These are phyloP conservation scores for Drosophila mercatorum DNA, from an alignment of 2,888 invertebrate species.

Conservation along the genomic window DNA sequence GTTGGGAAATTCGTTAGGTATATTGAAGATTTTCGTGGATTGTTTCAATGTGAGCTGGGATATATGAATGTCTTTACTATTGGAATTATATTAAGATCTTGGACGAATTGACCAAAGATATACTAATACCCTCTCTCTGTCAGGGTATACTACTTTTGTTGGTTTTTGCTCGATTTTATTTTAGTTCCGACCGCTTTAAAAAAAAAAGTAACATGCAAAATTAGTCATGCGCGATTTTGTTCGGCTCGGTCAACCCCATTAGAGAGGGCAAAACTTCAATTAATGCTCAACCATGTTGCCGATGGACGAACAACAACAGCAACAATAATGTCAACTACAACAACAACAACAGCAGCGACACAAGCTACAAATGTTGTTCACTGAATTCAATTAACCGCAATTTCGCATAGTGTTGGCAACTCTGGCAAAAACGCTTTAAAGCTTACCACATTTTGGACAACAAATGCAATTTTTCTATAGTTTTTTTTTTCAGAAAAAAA, in stretches of 20 bases:
- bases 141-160: not conserved
- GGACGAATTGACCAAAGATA: not conserved
- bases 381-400: constrained; percentile 81
- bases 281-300: constrained; percentile 63
- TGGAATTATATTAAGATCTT: too few species aligned
- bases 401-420: constrained; percentile 60
- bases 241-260: constrained; percentile 59
- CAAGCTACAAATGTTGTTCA: constrained; percentile 61
- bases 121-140: too few species aligned
- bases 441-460: constrained; percentile 52
- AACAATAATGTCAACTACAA: constrained; percentile 20
- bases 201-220: constrained; percentile 66
- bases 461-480: constrained; percentile 66
- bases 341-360: constrained; percentile 18
- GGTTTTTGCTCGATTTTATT: constrained; percentile 5
- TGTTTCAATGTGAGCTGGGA: too few species aligned
- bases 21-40: too few species aligned
- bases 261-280: constrained; percentile 73
- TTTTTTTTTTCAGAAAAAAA: constrained; percentile 21
- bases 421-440: constrained; percentile 34
- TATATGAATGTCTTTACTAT: too few species aligned
- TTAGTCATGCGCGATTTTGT: constrained; percentile 72
- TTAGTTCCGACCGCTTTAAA: constrained; percentile 20
- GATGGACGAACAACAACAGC: constrained; percentile 17
- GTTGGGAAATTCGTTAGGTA: too few species aligned